Percentiles rank a stretch among this genome's conserved stretches.
Conservation (phyloP, 2,113 vertebrate species). For the Craseonycteris thonglongyai region DNA sequence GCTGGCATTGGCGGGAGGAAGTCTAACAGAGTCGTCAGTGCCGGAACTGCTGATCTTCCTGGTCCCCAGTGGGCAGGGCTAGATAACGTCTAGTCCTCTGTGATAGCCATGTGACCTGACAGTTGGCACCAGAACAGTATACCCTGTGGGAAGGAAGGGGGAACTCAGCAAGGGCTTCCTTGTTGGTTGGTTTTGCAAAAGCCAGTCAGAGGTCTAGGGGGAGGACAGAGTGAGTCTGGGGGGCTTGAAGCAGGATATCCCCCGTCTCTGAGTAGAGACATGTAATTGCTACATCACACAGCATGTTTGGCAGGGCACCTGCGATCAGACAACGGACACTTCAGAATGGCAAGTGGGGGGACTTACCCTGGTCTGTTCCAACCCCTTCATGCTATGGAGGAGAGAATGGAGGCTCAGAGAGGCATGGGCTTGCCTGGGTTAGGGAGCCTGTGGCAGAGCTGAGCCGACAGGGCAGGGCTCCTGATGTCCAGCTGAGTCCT, state of each 20-base stretch:
- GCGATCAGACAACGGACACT: not conserved
- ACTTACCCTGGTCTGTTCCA: not conserved
- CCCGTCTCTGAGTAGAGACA: not conserved
- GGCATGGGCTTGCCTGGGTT: not conserved
- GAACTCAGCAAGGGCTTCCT: not conserved
- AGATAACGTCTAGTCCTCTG: not conserved
- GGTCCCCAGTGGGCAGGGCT: not conserved
- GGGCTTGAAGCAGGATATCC: not conserved
- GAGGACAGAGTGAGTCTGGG: not conserved
- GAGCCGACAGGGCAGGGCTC: not conserved
- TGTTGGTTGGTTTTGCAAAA: not conserved
- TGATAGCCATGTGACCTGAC: not conserved
- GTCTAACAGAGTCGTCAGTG: not conserved
- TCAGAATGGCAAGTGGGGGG: not conserved
- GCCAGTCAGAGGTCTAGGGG: not conserved
- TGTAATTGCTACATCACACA: not conserved
- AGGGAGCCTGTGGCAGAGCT: not conserved
- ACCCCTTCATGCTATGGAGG: not conserved
- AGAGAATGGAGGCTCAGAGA: not conserved
- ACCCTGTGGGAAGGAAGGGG: not conserved
- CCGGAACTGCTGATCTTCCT: not conserved
- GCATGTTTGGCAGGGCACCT: not conserved
- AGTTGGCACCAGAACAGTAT: not conserved
- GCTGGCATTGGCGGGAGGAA: slow-evolving; percentile 3
- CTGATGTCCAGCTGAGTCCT: not conserved